Conservation (phyloP, 2,797 vertebrate genomes). For the Poecilia gillii region DNA sequence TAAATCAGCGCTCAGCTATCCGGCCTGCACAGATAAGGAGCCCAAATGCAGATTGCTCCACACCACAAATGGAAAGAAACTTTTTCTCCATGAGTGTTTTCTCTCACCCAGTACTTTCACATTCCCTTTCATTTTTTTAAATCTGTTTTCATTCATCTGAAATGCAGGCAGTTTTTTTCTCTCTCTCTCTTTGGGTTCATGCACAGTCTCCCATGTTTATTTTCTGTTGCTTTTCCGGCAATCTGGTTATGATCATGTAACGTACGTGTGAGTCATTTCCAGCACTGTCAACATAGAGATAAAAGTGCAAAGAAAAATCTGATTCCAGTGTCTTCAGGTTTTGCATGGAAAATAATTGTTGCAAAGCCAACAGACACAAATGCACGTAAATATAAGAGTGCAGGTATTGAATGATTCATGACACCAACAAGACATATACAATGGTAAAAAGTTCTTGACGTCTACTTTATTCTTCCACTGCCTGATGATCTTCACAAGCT, state of each 20-base stretch:
- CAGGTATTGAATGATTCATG: constrained; percentile 2
- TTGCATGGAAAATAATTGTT: neutral
- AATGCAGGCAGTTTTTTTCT: constrained; percentile 44
- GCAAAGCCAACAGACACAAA: neutral
- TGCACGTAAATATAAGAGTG: neutral
- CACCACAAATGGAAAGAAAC: constrained; percentile 44
- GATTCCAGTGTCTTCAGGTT: constrained; percentile 13
- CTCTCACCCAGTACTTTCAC: constrained; percentile 32
- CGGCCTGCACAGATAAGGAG: constrained; percentile 70
- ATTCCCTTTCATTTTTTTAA: constrained; percentile 38
- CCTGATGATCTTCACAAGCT: neutral
- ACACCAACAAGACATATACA: neutral
- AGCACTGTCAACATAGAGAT: constrained; percentile 29
- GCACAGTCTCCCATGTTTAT: constrained; percentile 52
- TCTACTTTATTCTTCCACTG: neutral
- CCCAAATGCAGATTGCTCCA: constrained; percentile 54
- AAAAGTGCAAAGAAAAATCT: constrained; percentile 25
- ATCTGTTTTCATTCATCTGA: constrained; percentile 67
- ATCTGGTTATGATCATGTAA: constrained; percentile 58
- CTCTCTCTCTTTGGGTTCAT: constrained; percentile 31
- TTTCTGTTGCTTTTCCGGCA: constrained; percentile 54
- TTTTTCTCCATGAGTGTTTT: constrained; percentile 30
- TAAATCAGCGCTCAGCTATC: constrained; percentile 69
- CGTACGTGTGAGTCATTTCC: constrained; percentile 32
- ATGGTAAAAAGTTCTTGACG: neutral